These are phyloP conservation scores for Agrochola macilenta DNA, from an alignment of 2,888 invertebrate genomes.

Conservation along the genomic window DNA sequence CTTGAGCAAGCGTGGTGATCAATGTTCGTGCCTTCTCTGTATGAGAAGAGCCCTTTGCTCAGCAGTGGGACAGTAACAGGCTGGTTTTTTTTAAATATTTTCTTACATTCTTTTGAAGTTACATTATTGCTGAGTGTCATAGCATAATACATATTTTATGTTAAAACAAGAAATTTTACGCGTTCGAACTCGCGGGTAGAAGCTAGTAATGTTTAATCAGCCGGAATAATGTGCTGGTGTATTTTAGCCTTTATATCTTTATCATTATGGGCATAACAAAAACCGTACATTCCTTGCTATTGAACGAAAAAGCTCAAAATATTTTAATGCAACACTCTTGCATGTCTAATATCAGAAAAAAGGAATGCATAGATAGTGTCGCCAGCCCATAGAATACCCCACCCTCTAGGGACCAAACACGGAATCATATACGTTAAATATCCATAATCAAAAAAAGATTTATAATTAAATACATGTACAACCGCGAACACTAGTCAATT, in stretches of 20 bases:
- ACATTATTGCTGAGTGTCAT: background rate
- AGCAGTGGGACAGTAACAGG: too few species aligned
- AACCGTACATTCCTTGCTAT: background rate
- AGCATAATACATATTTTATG: too few species aligned
- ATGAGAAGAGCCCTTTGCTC: too few species aligned
- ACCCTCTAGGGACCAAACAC: slow-evolving; percentile 22
- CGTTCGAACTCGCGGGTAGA: too few species aligned
- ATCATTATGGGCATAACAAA: background rate
- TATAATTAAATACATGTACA: slow-evolving; percentile 59
- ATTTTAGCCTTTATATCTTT: background rate
- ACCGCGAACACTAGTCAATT: slow-evolving; percentile 61
- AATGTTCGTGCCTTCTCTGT: too few species aligned
- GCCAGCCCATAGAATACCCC: slow-evolving; percentile 22
- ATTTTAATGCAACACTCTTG: background rate
- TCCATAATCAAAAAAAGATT: slow-evolving; percentile 68
- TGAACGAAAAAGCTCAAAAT: background rate
- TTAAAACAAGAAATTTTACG: too few species aligned
- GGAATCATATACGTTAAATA: slow-evolving; percentile 34
- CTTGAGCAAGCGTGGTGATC: too few species aligned
- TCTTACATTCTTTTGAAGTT: too few species aligned
- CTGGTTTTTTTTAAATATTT: too few species aligned
- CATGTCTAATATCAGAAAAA: slow-evolving; percentile 34
- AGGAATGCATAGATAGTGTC: slow-evolving; percentile 25
- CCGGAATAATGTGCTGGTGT: background rate
- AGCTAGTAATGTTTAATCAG: too few species aligned